These are phyloP conservation scores for Ormyrus rosae DNA, from an alignment of 2,888 invertebrate species.

Conservation along the genomic window DNA sequence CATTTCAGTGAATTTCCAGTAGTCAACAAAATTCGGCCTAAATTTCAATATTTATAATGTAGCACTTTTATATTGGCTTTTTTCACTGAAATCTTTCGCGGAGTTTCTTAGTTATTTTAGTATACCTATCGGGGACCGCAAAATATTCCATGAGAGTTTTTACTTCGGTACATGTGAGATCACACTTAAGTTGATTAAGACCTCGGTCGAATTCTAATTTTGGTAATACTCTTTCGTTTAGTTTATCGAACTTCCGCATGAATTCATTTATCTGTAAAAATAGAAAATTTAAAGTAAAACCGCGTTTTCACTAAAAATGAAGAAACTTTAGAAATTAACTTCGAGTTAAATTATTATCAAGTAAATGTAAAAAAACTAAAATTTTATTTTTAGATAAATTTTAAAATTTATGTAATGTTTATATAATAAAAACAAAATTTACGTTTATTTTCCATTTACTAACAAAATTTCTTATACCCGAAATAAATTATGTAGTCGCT, in stretches of 20 bases:
- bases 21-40: slow-evolving; percentile 73
- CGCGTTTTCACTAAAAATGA: too few relatives aligned
- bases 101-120: slow-evolving; percentile 6
- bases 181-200: slow-evolving; percentile 81
- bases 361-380: not conserved
- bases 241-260: slow-evolving; percentile 81
- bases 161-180: slow-evolving; percentile 82
- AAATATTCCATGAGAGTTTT: slow-evolving; percentile 85
- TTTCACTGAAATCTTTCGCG: not conserved
- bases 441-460: too few relatives aligned
- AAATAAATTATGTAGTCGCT: too few relatives aligned
- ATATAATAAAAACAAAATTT: too few relatives aligned
- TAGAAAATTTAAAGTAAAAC: not conserved
- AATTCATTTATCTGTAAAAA: slow-evolving; percentile 80
- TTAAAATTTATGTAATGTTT: too few relatives aligned
- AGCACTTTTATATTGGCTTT: too few relatives aligned
- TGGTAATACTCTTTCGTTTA: slow-evolving; percentile 81
- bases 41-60: not conserved
- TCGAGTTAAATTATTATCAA: not conserved
- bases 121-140: slow-evolving; percentile 63
- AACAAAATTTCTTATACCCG: too few relatives aligned
- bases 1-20: slow-evolving; percentile 82
- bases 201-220: slow-evolving; percentile 85
- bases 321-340: not conserved
- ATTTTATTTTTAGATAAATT: too few relatives aligned